Evolutionary conservation across 2,113 vertebrate species (phyloP).

Genomic region (Arenaria interpres): DNA sequence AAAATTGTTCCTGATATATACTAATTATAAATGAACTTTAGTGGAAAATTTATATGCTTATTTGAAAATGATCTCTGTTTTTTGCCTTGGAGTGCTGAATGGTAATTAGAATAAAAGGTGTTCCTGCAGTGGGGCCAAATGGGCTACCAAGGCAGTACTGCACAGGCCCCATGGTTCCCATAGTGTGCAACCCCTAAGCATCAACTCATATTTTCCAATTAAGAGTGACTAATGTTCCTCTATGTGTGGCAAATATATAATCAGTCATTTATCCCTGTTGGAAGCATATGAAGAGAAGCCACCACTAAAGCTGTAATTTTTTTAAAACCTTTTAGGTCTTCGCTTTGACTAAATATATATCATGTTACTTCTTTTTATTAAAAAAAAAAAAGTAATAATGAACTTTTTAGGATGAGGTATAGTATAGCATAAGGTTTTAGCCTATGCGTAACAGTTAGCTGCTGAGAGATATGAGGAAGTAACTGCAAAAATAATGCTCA

Average conservation of each 20-base stretch:
- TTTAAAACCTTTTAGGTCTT: neutral
- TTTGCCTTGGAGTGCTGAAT: slow-evolving; percentile 59
- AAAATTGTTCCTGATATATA: slow-evolving; percentile 16
- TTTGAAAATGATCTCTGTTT: slow-evolving; percentile 57
- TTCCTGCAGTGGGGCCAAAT: slow-evolving; percentile 57
- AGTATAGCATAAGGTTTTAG: neutral
- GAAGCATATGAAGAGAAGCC: slow-evolving; percentile 50
- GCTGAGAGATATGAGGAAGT: neutral
- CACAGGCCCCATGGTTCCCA: neutral
- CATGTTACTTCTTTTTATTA: neutral
- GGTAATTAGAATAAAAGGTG: slow-evolving; percentile 61
- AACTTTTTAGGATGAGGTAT: neutral
- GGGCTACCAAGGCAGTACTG: neutral
- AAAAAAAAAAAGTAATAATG: neutral
- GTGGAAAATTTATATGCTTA: slow-evolving; percentile 60
- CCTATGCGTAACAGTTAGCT: neutral
- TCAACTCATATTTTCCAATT: slow-evolving; percentile 67
- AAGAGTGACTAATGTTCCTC: slow-evolving; percentile 58
- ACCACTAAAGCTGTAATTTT: neutral
- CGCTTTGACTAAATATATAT: neutral
- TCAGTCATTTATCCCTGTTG: slow-evolving; percentile 63
- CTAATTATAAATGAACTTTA: slow-evolving; percentile 66
- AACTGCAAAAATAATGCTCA: neutral
- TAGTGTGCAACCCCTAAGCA: slow-evolving; percentile 40
- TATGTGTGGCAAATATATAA: slow-evolving; percentile 53